Conservation (phyloP, 2,113 vertebrate species). For the Apus apus region DNA sequence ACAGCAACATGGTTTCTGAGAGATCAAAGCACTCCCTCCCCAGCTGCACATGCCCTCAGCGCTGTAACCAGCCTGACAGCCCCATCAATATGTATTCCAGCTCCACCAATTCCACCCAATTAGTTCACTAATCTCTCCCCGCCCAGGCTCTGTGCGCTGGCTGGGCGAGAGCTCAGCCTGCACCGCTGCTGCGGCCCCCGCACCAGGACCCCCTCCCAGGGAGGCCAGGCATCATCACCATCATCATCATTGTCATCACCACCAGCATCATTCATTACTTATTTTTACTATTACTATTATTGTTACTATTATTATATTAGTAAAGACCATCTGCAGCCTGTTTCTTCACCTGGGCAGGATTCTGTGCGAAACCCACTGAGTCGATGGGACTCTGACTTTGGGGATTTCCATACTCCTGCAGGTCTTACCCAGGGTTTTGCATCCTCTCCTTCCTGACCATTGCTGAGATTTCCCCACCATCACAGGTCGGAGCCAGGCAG, state of each 20-base stretch:
- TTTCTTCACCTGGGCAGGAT: background rate
- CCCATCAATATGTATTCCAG: background rate
- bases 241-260: no score
- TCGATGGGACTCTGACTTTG: fast-evolving
- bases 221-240: background rate
- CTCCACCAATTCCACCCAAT: slow-evolving; percentile 8
- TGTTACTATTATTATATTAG: no score
- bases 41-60: background rate
- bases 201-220: fast-evolving
- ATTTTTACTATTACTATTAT: no score
- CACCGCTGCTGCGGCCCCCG: background rate
- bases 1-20: background rate
- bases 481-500: background rate
- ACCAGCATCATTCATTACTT: no score
- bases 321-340: background rate
- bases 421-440: background rate
- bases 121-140: background rate
- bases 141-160: background rate
- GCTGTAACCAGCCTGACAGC: background rate
- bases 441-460: background rate
- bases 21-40: slow-evolving; percentile 12
- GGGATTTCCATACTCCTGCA: background rate
- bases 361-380: background rate
- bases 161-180: fast-evolving
- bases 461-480: fast-evolving